These are phyloP conservation scores for Aphrophora alni DNA, from an alignment of 2,888 invertebrate genomes.

Conservation along the genomic window DNA sequence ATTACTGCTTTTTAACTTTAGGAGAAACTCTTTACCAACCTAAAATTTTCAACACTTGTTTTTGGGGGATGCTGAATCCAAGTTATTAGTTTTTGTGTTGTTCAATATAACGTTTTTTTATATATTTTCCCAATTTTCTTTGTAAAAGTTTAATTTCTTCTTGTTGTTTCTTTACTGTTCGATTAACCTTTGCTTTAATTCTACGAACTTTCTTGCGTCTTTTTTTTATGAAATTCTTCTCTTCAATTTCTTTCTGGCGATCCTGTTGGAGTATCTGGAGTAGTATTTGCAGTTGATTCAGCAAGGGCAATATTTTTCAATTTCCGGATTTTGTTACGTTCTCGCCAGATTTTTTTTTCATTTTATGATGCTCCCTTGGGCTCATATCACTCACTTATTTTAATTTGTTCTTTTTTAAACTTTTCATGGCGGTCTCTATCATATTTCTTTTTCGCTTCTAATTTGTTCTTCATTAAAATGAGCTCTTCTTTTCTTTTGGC, in stretches of 20 bases:
- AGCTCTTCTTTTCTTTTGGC: background rate
- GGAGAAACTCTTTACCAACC: too few species aligned
- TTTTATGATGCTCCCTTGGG: background rate
- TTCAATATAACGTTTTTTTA: background rate
- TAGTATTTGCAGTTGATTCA: background rate
- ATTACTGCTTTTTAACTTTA: too few species aligned
- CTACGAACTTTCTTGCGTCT: background rate
- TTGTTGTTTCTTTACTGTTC: constrained; percentile 9
- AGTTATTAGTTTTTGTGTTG: constrained; percentile 9
- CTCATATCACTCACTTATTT: background rate
- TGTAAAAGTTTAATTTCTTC: background rate
- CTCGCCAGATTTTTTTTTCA: background rate
- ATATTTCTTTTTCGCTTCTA: background rate
- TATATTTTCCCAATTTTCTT: background rate
- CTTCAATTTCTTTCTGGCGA: background rate
- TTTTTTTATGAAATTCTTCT: background rate
- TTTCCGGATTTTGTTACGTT: background rate
- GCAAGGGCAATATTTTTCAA: background rate
- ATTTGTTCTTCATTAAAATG: background rate
- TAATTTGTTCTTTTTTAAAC: background rate
- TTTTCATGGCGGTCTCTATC: background rate
- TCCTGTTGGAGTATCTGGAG: background rate
- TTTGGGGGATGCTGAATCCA: too few species aligned
- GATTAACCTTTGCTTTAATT: background rate
- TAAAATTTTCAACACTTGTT: too few species aligned